Conservation (phyloP, 2,113 vertebrate species). For the Pyxicephalus adspersus region DNA sequence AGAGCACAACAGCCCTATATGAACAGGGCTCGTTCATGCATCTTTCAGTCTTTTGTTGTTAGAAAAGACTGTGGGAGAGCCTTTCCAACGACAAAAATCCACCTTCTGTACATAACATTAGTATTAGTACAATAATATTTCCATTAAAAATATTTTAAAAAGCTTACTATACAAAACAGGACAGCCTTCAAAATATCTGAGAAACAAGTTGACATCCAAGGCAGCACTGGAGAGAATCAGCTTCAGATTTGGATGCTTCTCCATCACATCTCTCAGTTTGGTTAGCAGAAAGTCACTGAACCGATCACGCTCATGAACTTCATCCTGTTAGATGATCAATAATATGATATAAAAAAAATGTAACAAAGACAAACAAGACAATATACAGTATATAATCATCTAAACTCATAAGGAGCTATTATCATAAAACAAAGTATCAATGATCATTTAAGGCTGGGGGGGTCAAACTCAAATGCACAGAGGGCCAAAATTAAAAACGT, state of each 20-base stretch:
- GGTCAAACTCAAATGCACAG: no score
- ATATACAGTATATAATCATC: not conserved
- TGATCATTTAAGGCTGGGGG: no score
- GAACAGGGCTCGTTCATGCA: no score
- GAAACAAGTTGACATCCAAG: constrained; percentile 86
- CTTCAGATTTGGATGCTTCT: constrained; percentile 80
- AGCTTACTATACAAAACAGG: constrained; percentile 90
- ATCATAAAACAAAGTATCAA: no score
- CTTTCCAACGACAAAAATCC: no score
- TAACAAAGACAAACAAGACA: not conserved
- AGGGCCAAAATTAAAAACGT: no score
- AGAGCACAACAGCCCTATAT: no score
- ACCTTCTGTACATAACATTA: no score
- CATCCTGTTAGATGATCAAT: constrained; percentile 77
- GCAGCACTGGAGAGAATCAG: constrained; percentile 92
- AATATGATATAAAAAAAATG: not conserved
- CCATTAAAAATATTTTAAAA: constrained; percentile 26
- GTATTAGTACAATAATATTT: no score
- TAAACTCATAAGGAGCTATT: no score
- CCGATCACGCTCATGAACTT: constrained; percentile 94
- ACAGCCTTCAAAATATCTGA: constrained; percentile 88
- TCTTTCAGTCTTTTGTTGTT: no score
- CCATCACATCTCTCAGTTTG: constrained; percentile 86
- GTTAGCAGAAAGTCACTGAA: constrained; percentile 94
- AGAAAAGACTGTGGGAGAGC: no score